Conservation (phyloP, 2,797 vertebrate genomes). For the Novumbra hubbsi region DNA sequence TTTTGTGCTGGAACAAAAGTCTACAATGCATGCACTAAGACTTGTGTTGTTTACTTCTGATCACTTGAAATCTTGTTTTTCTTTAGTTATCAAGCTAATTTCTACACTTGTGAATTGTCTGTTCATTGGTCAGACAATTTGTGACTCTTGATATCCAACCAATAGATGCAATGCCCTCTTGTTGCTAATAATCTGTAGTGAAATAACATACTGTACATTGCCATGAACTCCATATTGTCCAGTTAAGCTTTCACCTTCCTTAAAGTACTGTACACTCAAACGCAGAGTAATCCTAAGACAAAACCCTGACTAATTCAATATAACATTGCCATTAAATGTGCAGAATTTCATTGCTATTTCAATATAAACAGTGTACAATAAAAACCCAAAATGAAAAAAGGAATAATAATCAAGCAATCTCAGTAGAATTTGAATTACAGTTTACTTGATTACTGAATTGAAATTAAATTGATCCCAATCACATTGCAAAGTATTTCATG, state of each 20-base stretch:
- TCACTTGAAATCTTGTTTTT: neutral
- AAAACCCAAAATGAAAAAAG: neutral
- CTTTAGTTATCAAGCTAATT: neutral
- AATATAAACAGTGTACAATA: too few species aligned
- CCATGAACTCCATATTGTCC: constrained; percentile 41
- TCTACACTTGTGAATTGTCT: neutral
- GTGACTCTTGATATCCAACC: constrained; percentile 4
- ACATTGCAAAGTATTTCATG: neutral
- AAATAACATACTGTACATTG: constrained; percentile 42
- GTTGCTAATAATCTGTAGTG: constrained; percentile 16
- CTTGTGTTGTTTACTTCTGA: neutral
- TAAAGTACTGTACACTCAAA: constrained; percentile 49
- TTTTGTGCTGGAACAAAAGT: neutral
- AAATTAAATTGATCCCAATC: neutral
- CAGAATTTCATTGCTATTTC: neutral
- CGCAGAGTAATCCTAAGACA: constrained; percentile 32
- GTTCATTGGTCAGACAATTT: constrained; percentile 9
- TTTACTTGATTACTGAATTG: neutral
- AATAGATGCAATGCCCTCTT: constrained; percentile 12
- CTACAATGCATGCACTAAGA: neutral
- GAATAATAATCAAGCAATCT: neutral
- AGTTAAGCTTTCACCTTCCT: constrained; percentile 32
- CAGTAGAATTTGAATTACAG: neutral
- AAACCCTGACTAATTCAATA: constrained; percentile 23
- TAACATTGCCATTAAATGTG: neutral